Evolutionary conservation across 2,888 invertebrate species (phyloP), one percentile per base, ranked within the genome.

Genomic region (Temnothorax ravouxi): DNA sequence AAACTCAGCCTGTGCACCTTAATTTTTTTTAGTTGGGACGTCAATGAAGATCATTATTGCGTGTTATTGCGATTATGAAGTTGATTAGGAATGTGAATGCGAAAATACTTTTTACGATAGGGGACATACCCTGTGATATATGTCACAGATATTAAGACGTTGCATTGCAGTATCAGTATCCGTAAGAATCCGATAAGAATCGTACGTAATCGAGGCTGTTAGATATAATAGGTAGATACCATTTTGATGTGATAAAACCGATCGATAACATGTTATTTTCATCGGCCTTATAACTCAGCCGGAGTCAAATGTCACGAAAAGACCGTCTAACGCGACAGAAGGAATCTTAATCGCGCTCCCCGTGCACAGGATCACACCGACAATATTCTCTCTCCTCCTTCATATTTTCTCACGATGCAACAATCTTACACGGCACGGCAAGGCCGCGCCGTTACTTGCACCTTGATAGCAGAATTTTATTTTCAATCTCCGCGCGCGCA

Each of bases 401-500:
- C 54, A 52, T 50, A 79, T 59, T 79, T 83, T 69, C 47, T 59
- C 59, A 38, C 52, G 34, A 61, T 76, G 67, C 66, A 77, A 61
- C 66, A 62, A 62, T 44, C 54, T 75, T 47, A 38, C 61, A 29
- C 41, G 72, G 64, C 47, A 76, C 61, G 83, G 87, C 85, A 86
- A 82, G 83, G 66, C 41, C 80, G 82, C 77, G 79, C 67, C 86
- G 84, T 88, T 86, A 86, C 85, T 87, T 86, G 84, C 86, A 87
- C 84, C 86, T 86, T 86, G 82, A 88, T 81, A 61, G 81, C 84
- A 72, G 77, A 89, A 84, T 90, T 90, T 89, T 88, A 90, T 90
- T 90, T 84, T 83, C 90, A 84, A 86, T 82, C 67, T 72, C 76
- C 80, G 79, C 47, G 44, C 74, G 38, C 71, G 21, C 71, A 21